Base-by-base conservation (phyloP, 2,888 invertebrate genomes). In the Drosophila suboccidentalis region DNA sequence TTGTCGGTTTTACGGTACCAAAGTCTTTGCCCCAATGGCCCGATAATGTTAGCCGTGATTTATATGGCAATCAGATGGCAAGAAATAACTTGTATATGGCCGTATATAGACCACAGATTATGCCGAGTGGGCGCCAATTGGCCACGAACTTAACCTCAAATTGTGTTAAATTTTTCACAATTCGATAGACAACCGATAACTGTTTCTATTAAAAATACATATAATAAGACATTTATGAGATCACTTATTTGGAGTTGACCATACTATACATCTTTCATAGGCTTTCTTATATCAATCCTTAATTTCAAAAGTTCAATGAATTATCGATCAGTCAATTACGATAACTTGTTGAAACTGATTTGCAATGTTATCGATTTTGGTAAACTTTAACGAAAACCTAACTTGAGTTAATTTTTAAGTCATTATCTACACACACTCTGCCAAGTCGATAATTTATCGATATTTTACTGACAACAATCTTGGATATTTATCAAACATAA, bases 31-130 rank as follows among this genome's bases (percentile, higher is more conserved):
- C 59, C 64, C 55, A 59, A 32, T 63, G 47, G 43, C 43, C 22
- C 79, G 77, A 78, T 78, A 78, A 71, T 61, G 63, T 47, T 49
- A 57, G 67, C 73, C 62, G 68, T 82, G 88, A 84, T 87, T 84
- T 85, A 67, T 69, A 78, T 68, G 83, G 63, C 66, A 84, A 77
- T 72, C 54, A 44, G 66, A 76, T 76, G 65, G 60, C 63, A 57
- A 47, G 53, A 64, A 64, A 68, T 67, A 57, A 65, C 64, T 61
- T 54, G 39, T 60, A 59, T 71, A 62, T 63, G 41, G 41, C 17
- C 57, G 69, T 61, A 73, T 73, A 76, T 73, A 73, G 64, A 41
- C 22, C 38, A 22, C 26, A 71, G 69, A 75, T 75, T 73, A 60
- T 58, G 41, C 55, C 57, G 50, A 61, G 64, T 70, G 53, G 65